Percentiles rank a stretch among this genome's conserved stretches.
These are phyloP conservation scores for Neolamprologus fasciatus DNA, from an alignment of 2,113 vertebrate genomes.

Conservation along the genomic window DNA sequence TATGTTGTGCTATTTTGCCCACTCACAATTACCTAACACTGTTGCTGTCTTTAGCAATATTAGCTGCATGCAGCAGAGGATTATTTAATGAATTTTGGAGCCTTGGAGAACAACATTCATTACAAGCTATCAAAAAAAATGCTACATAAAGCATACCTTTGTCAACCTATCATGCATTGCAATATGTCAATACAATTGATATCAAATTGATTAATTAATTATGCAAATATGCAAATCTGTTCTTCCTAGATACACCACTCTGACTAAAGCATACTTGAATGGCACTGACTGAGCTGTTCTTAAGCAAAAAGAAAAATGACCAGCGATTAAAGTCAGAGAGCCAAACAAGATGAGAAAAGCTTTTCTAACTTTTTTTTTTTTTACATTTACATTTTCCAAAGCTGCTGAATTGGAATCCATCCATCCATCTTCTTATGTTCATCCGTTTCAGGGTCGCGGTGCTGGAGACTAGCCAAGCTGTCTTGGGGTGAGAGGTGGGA, in stretches of 20 bases:
- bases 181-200: neutral
- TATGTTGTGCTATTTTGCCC: neutral
- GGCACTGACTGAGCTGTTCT: neutral
- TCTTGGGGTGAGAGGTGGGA: neutral
- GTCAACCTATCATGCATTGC: neutral
- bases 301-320: neutral
- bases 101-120: neutral
- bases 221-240: neutral
- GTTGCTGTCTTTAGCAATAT: neutral
- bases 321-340: neutral
- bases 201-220: neutral
- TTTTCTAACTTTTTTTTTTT: neutral
- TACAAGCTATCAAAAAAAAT: neutral
- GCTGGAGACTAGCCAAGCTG: neutral
- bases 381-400: neutral
- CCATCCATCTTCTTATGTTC: neutral
- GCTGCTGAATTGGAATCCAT: neutral
- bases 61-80: neutral
- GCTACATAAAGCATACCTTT: neutral
- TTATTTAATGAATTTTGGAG: neutral
- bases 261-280: neutral
- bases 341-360: neutral
- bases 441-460: neutral
- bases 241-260: neutral
- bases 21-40: neutral